phyloP scores from a whole-genome alignment of 2,888 invertebrate genomes.

The Agrenia bidenticulata region DNA sequence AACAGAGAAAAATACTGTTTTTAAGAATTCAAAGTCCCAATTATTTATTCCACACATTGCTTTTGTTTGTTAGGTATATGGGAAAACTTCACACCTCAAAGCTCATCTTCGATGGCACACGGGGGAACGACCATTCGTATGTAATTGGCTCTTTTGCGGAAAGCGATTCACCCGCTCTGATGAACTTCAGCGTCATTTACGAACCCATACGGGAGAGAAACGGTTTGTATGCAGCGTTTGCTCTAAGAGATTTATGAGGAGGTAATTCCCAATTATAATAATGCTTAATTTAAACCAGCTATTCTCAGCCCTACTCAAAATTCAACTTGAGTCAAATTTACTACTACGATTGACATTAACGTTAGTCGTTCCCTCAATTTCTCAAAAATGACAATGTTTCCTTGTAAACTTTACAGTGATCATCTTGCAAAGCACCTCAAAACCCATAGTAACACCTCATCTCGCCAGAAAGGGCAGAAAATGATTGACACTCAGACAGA shows the following conservation, averaged over 20 bases:
- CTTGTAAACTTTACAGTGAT: background rate
- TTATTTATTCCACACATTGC: slow-evolving; percentile 35
- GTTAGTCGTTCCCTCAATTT: no score
- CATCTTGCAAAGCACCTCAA: slow-evolving; percentile 54
- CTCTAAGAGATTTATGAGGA: slow-evolving; percentile 61
- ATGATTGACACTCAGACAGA: slow-evolving; percentile 32
- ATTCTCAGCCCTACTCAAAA: background rate
- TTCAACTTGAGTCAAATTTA: background rate
- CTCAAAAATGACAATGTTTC: background rate
- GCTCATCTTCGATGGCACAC: slow-evolving; percentile 68
- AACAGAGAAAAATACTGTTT: slow-evolving; percentile 17
- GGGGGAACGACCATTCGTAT: slow-evolving; percentile 90
- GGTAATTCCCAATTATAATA: slow-evolving; percentile 18
- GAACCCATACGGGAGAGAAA: slow-evolving; percentile 92
- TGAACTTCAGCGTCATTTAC: slow-evolving; percentile 72
- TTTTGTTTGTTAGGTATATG: slow-evolving; percentile 65
- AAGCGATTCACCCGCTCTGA: slow-evolving; percentile 69
- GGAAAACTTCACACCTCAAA: slow-evolving; percentile 83
- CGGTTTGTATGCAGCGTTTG: slow-evolving; percentile 62
- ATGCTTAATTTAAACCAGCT: background rate
- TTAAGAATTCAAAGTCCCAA: slow-evolving; percentile 5
- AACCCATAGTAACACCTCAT: slow-evolving; percentile 57
- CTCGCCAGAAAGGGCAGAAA: slow-evolving; percentile 38
- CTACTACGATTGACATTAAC: no score
- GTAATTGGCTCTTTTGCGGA: slow-evolving; percentile 95